Evolutionary conservation across 1,140 invertebrate species (phyloP), one percentile per base, ranked within the genome.

Genomic region (Propsilocerus akamusi): DNA sequence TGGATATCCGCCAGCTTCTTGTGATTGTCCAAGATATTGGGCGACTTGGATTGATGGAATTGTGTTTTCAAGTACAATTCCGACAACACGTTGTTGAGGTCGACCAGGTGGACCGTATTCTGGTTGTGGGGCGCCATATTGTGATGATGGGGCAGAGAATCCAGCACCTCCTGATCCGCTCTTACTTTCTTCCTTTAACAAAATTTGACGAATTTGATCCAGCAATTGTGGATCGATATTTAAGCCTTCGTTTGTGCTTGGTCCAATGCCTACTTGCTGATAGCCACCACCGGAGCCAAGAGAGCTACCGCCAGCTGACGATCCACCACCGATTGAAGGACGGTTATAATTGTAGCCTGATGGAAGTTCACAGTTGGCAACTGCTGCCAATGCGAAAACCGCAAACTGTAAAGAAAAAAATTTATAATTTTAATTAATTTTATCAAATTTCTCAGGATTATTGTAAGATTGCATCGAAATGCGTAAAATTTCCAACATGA

Each of bases 121-220:
- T 53, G 68, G 65, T 12, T 70, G 73, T 4, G 74, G 73, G 48
- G 69, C 58, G 5, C 72, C 72, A 53, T 72, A 72, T 28, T 53
- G 54, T 48, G 57, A 56, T 46, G 52, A 52, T 3, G 68, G 66
- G 0, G 67, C 68, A 58, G 67, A 58, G 55, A 71, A 56, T 67
- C 71, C 59, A 10, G 65, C 64, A 25, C 61, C 61, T 10, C 54
- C 54, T 6, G 69, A 68, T 14, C 65, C 60, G 4, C 71, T 63
- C 52, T 75, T 75, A 60, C 77, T 73, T 66, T 88, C 84, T 62
- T 86, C 82, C 59, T 81, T 83, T 52, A 86, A 69, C 47, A 87
- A 71, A 59, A 87, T 85, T 64, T 85, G 76, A 55, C 81, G 78
- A 56, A 88, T 80, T 63, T 86, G 81, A 60, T 86, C 81, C 48